Evolutionary conservation across 2,797 vertebrate species (phyloP).

Genomic region (Pseudochromis fuscus): DNA sequence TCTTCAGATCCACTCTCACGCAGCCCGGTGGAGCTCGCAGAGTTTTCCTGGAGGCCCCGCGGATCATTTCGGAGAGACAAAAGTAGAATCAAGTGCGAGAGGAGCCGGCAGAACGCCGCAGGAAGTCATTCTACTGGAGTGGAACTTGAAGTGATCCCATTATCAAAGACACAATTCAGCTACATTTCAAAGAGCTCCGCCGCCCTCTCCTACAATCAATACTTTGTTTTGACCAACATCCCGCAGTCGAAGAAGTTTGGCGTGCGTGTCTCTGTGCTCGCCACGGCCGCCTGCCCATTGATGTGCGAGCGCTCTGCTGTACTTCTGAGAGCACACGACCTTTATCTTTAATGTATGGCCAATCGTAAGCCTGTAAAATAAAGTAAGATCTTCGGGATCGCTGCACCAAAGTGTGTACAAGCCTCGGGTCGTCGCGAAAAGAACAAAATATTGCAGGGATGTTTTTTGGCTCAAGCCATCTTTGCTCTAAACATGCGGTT

Average conservation of each 20-base stretch:
- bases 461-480: conserved; percentile 58
- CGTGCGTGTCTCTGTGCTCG: conserved; percentile 29
- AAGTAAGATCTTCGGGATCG: conserved; percentile 64
- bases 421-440: conserved; percentile 65
- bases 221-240: conserved; percentile 68
- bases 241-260: conserved; percentile 53
- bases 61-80: conserved; percentile 64
- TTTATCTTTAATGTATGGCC: conserved; percentile 71
- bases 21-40: conserved; percentile 30
- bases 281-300: not conserved
- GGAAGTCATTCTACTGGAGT: conserved; percentile 76
- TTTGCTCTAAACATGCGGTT: conserved; percentile 59
- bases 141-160: conserved; percentile 78
- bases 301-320: conserved; percentile 42
- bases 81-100: conserved; percentile 56
- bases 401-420: conserved; percentile 47
- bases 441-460: conserved; percentile 59
- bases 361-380: conserved; percentile 61
- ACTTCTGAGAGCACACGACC: conserved; percentile 39
- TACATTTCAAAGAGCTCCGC: conserved; percentile 70
- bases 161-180: conserved; percentile 71
- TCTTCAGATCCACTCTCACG: conserved; percentile 38
- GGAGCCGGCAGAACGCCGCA: conserved; percentile 49
- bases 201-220: conserved; percentile 67
- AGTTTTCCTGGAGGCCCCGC: conserved; percentile 56